Base-by-base conservation (phyloP, 2,888 invertebrate species). In the Loripinus fragilis region DNA sequence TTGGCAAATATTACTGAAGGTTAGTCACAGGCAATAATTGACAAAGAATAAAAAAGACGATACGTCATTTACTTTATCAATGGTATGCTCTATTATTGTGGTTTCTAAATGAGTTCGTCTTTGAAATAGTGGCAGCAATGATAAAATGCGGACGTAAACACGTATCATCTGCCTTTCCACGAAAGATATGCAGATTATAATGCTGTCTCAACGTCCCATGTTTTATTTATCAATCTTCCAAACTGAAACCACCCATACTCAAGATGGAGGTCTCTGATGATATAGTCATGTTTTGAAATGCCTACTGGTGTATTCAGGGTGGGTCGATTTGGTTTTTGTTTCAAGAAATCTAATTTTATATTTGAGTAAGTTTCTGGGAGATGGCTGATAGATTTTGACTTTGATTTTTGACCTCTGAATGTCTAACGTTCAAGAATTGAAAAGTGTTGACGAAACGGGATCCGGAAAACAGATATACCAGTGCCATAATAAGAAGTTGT, bases 1-100 rank as follows among this genome's bases (percentile, higher is more conserved):
- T 89, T 91, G 15, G 83, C 85, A n/a, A 90, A 12, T 23, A 89
- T 85, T 77, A 73, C 89, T 0, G 91, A 48, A 28, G 87, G 90
- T 75, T 87, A 84, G 75, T 91, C 90, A n/a, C 68, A 48, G 23
- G 84, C 71, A 2, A 90, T 68, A 8, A 89, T 88, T n/a, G 88
- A 20, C 5, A 20, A 20, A 20, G 17, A 10, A 10, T n/a, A 48
- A 23, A 7, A n/a, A 10, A 48, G 7, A 7, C 17, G 20, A 7
- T 10, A 20, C 7, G 3, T 7, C 48, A 3, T 48, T 48, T 48
- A 48, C 23, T 20, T 10, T 48, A 23, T 5, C 20, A 7, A 48
- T n/a, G 17, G 48, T 10, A 48, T 48, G 48, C 3, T 20, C 10
- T 10, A n/a, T n/a, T n/a, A 48, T 48, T 20, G 20, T n/a, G 3